phyloP scores from a whole-genome alignment of 2,797 vertebrate genomes.

The Setipinna tenuifilis region DNA sequence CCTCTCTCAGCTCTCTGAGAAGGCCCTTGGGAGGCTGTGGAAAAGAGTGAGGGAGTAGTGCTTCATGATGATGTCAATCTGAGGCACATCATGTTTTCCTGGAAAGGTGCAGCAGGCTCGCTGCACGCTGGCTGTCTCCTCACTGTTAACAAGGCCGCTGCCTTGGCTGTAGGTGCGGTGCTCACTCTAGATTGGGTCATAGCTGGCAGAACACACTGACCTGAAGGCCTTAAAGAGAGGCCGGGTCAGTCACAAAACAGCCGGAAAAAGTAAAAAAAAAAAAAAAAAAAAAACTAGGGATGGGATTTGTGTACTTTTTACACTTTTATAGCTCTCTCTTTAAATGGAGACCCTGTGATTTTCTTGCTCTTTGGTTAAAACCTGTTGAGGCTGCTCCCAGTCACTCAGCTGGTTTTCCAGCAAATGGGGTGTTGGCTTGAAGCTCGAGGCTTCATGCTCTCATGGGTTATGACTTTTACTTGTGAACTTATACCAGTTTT shows the following conservation, averaged over 20 bases:
- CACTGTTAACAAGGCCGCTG: conserved; percentile 56
- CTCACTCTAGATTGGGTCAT: conserved; percentile 36
- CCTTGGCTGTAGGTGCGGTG: conserved; percentile 43
- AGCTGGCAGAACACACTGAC: conserved; percentile 43
- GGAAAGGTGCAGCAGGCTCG: conserved; percentile 52
- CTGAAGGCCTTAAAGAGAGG: not conserved
- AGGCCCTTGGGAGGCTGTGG: conserved; percentile 56
- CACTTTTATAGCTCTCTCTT: not conserved
- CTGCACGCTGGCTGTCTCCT: conserved; percentile 12
- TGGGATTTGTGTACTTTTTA: not conserved
- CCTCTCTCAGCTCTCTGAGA: conserved; percentile 14
- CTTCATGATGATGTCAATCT: conserved; percentile 57
- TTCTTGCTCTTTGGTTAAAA: not conserved
- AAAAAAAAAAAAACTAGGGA: not conserved
- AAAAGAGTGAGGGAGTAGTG: conserved; percentile 59
- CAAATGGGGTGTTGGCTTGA: too few relatives aligned
- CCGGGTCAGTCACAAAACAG: not conserved
- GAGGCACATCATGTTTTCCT: conserved; percentile 69
- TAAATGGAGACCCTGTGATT: not conserved
- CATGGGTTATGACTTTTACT: too few relatives aligned
- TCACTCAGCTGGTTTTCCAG: too few relatives aligned
- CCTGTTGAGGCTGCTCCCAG: not conserved
- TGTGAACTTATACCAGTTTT: too few relatives aligned
- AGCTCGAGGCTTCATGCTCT: too few relatives aligned
- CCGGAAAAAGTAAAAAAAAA: not conserved